Evolutionary conservation across 1,140 invertebrate species (phyloP).

Genomic region (Stegodyphus mimosarum): DNA sequence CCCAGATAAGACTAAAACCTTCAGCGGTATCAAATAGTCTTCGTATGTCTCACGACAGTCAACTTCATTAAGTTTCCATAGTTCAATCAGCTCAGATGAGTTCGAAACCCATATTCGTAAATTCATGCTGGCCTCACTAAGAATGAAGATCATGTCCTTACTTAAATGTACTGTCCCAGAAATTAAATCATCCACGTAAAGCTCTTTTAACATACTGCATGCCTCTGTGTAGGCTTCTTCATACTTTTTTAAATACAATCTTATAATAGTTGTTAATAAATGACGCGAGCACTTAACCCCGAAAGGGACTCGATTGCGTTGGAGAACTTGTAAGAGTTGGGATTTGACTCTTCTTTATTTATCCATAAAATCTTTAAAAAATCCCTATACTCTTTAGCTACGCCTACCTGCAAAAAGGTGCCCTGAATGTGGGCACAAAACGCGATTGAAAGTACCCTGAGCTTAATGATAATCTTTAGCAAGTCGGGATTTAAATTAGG

Average conservation of each 20-base stretch:
- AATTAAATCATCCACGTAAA: too few relatives aligned
- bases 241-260: too few relatives aligned
- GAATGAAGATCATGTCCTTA: conserved; percentile 9
- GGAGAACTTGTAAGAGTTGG: not conserved
- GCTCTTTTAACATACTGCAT: too few relatives aligned
- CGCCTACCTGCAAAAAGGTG: not conserved
- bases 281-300: too few relatives aligned
- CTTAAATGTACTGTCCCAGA: not conserved
- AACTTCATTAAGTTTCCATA: not conserved
- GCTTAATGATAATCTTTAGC: conserved; percentile 9
- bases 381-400: not conserved
- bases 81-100: not conserved
- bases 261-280: too few relatives aligned
- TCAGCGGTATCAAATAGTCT: conserved; percentile 6
- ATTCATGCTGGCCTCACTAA: conserved; percentile 10
- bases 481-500: conserved; percentile 2
- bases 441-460: not conserved
- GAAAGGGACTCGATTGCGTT: too few relatives aligned
- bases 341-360: not conserved
- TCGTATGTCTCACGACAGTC: not conserved
- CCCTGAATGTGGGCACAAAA: not conserved
- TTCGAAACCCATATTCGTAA: conserved; percentile 6
- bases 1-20: conserved; percentile 20
- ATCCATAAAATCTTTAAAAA: conserved; percentile 19
- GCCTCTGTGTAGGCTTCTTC: too few relatives aligned